Evolutionary conservation across 2,888 invertebrate genomes (phyloP).

Genomic region (Rhaphigaster nebulosa): DNA sequence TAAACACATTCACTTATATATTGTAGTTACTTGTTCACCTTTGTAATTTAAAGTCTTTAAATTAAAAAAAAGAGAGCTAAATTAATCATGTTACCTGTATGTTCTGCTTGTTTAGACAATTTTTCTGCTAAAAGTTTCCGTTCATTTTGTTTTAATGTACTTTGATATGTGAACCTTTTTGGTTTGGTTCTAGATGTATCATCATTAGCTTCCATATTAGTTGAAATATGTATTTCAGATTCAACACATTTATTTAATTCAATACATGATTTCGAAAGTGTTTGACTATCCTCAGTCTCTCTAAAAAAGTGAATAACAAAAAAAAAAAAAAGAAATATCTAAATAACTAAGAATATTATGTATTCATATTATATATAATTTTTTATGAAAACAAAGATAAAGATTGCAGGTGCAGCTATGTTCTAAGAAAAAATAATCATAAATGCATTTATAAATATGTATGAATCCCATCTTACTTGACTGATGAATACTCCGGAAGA

Average conservation of each 20-base stretch:
- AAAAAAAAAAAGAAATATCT: neutral
- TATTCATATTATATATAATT: too few species aligned
- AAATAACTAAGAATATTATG: neutral
- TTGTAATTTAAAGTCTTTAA: neutral
- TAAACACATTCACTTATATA: neutral
- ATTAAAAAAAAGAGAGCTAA: neutral
- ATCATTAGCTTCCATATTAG: constrained; percentile 54
- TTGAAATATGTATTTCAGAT: constrained; percentile 50
- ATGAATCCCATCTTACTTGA: constrained; percentile 62
- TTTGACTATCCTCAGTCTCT: constrained; percentile 36
- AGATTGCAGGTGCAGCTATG: neutral
- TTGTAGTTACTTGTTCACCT: too few species aligned
- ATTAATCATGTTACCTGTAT: constrained; percentile 70
- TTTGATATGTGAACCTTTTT: constrained; percentile 81
- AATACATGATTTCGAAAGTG: constrained; percentile 71
- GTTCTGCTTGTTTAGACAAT: constrained; percentile 81
- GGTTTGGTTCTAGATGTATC: constrained; percentile 61
- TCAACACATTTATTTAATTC: constrained; percentile 65
- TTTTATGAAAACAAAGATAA: neutral
- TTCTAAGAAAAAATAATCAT: neutral
- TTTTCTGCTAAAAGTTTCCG: constrained; percentile 81
- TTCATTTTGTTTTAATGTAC: constrained; percentile 86
- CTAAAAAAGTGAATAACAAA: constrained; percentile 40
- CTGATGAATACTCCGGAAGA: constrained; percentile 72
- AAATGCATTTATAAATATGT: neutral